Evolutionary conservation across 2,888 invertebrate species (phyloP).

Genomic region (Lithosia quadra): DNA sequence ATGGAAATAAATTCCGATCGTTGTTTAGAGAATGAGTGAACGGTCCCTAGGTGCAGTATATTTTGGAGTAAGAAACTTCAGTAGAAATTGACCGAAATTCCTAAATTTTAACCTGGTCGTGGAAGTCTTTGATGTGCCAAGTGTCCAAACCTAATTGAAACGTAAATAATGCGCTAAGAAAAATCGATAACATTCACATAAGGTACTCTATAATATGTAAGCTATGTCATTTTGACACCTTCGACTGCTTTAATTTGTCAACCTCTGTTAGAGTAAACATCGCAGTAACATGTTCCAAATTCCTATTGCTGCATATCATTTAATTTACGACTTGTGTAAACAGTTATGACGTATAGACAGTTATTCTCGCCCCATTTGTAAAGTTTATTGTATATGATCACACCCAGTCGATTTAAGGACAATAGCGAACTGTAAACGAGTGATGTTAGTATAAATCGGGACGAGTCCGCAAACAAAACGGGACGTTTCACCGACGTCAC

Average conservation of each 20-base stretch:
- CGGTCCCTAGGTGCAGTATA: slow-evolving; percentile 65
- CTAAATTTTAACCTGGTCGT: background rate
- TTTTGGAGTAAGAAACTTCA: slow-evolving; percentile 30
- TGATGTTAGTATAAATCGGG: slow-evolving; percentile 71
- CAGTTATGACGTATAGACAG: slow-evolving; percentile 75
- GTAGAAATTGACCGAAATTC: background rate
- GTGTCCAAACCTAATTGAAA: background rate
- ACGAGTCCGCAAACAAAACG: slow-evolving; percentile 82
- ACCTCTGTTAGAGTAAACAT: slow-evolving; percentile 11
- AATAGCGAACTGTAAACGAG: slow-evolving; percentile 76
- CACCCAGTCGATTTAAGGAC: slow-evolving; percentile 82
- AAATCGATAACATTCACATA: no score
- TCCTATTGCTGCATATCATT: slow-evolving; percentile 38
- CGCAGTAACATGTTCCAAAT: slow-evolving; percentile 22
- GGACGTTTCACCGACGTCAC: slow-evolving; percentile 73
- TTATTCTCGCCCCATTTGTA: slow-evolving; percentile 80
- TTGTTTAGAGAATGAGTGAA: slow-evolving; percentile 72
- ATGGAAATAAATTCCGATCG: slow-evolving; percentile 65
- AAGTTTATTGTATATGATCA: slow-evolving; percentile 77
- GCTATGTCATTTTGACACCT: no score
- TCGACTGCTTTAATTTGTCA: no score
- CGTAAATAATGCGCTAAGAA: background rate
- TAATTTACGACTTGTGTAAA: slow-evolving; percentile 80
- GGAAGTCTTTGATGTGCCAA: background rate
- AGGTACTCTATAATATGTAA: no score